Conservation (phyloP, 2,113 vertebrate species). For the Rostratula benghalensis region DNA sequence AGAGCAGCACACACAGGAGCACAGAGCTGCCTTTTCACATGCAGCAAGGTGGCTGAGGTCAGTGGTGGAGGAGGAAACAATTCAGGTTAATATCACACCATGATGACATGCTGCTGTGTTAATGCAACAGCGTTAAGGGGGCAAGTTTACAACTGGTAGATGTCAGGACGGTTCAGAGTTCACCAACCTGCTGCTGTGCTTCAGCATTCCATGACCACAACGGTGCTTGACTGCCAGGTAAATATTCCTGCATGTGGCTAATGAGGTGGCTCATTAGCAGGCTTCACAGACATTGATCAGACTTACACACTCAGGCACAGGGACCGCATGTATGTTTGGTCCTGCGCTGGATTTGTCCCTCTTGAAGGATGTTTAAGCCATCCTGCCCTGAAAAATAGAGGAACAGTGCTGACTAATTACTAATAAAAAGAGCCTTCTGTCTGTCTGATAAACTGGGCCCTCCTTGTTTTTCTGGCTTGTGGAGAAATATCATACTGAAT, state of each 20-base stretch:
- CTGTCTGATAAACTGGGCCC: neutral
- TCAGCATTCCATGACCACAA: neutral
- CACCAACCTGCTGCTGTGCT: neutral
- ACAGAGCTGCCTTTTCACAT: neutral
- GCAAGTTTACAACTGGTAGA: neutral
- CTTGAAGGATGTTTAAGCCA: neutral
- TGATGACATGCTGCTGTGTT: neutral
- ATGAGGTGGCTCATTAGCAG: neutral
- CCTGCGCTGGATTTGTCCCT: neutral
- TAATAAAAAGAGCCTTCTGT: neutral
- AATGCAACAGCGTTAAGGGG: neutral
- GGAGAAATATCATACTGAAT: neutral
- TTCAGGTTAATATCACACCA: neutral
- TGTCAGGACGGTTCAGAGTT: neutral
- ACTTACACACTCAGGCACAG: neutral
- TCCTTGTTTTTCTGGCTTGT: neutral
- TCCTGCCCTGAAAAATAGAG: neutral
- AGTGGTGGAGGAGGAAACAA: neutral
- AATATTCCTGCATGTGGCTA: neutral
- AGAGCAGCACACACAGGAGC: neutral
- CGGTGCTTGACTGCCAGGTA: rapidly evolving
- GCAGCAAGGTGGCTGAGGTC: neutral
- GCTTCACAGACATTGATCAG: neutral
- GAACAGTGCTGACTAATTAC: neutral
- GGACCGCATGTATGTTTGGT: rapidly evolving